Conservation (phyloP, 2,113 vertebrate genomes). For the Ursus arctos region DNA sequence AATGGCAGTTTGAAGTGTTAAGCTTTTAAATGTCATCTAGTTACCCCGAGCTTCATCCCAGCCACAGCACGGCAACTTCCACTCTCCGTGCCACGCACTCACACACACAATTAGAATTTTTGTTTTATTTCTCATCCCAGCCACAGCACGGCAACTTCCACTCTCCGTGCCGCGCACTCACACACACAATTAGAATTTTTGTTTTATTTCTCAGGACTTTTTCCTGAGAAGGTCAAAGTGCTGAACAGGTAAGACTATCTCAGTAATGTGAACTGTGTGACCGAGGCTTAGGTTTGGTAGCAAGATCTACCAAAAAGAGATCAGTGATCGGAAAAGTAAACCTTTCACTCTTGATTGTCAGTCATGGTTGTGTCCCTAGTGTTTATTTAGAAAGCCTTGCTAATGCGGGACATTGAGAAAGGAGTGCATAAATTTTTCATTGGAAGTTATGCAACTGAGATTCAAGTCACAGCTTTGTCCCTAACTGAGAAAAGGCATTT, state of each 20-base stretch:
- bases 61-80: background rate
- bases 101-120: background rate
- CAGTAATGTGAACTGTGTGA: background rate
- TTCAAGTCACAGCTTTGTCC: background rate
- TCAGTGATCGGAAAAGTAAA: background rate
- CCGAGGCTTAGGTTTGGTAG: background rate
- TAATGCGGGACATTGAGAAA: background rate
- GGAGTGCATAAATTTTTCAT: background rate
- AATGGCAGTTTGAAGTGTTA: background rate
- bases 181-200: background rate
- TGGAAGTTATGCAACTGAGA: background rate
- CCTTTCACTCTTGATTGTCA: background rate
- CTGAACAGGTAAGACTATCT: background rate
- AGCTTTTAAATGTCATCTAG: background rate
- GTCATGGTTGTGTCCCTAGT: background rate
- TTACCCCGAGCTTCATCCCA: background rate
- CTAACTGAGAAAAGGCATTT: background rate
- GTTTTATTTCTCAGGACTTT: background rate
- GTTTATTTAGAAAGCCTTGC: slow-evolving; percentile 14
- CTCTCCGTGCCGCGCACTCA: background rate
- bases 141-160: background rate
- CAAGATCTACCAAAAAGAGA: background rate
- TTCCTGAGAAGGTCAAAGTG: background rate
- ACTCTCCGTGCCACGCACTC: background rate
- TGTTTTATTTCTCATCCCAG: too few relatives aligned